Evolutionary conservation across 2,888 invertebrate species (phyloP), one percentile per base, ranked within the genome.

Genomic region (Dicyrtomina minuta): DNA sequence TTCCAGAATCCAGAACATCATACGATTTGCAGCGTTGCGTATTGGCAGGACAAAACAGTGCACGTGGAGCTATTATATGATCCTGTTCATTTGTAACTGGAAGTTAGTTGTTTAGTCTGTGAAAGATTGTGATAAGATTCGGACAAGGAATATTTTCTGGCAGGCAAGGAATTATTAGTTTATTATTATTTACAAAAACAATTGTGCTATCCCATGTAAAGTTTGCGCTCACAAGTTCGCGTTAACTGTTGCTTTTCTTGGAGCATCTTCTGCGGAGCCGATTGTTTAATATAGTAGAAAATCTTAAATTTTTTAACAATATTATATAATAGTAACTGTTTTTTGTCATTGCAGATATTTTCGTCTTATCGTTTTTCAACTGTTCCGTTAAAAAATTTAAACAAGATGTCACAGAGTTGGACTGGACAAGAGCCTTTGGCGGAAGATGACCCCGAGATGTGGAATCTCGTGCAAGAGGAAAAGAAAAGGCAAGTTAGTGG

Each of bases 391-490:
- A 69, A 72, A 60, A 73, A 71, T 51, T 62, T 76, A 10, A 74
- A 75, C 60, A 75, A 73, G 70, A 78, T 78, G 77, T 69, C 77
- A 17, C 66, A 66, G 33, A 60, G 33, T 17, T 78, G 78, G 78
- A 74, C 72, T 33, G 78, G 78, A 22, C 67, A 70, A 15, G 78
- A 78, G 62, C 74, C 78, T 10, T 65, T 85, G 41, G 76, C 88
- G 86, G 89, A 91, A 46, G 87, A 88, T 17, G 98, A 98, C 83
- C 91, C 94, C 0, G 95, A 96, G 82, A 85, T 96, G 20, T 90
- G 87, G 81, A 85, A 87, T 0, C 82, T 98, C 46, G 90, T 98
- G 71, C 86, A 87, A 76, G 87, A 90, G 75, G 98, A 98, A 81
- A 96, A 95, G 81, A 82, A 86, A 33, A 86, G 98, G 8, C 98